These are phyloP conservation scores for Siniperca chuatsi DNA, from an alignment of 2,113 vertebrate species.

Conservation along the genomic window DNA sequence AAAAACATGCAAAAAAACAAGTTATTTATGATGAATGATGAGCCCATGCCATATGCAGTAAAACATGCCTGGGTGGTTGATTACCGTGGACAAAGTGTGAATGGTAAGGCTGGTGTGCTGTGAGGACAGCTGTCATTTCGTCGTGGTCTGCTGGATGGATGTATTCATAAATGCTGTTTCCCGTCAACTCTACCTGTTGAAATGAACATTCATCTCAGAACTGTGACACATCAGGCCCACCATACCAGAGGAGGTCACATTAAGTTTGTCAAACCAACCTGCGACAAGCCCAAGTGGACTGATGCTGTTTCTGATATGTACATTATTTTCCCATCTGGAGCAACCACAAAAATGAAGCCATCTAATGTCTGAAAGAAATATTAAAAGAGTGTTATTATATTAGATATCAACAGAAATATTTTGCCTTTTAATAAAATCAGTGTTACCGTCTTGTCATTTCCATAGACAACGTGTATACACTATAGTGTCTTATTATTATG, in stretches of 20 bases:
- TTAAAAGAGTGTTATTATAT: not conserved
- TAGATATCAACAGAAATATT: not conserved
- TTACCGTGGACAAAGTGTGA: constrained; percentile 98
- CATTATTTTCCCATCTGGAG: constrained; percentile 99
- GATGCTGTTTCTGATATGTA: constrained; percentile 99
- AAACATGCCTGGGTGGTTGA: fast-evolving
- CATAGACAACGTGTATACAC: not conserved
- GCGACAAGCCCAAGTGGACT: constrained; percentile 96
- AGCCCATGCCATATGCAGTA: not conserved
- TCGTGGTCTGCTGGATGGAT: constrained; percentile 98
- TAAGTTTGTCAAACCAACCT: constrained; percentile 84
- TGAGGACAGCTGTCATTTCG: constrained; percentile 97
- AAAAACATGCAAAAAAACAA: not conserved
- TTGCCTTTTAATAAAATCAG: not conserved
- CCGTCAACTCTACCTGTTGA: constrained; percentile 97
- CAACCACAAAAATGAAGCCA: constrained; percentile 99
- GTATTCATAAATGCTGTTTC: constrained; percentile 98
- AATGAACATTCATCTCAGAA: constrained; percentile 62
- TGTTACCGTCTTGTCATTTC: not conserved
- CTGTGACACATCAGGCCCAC: not conserved
- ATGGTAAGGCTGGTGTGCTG: constrained; percentile 96
- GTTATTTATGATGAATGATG: not conserved
- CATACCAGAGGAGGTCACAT: not conserved
- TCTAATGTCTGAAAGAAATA: constrained; percentile 90
- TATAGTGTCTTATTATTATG: not conserved